These are phyloP conservation scores for Lithodes maja DNA, from an alignment of 2,888 invertebrate species.

Conservation along the genomic window DNA sequence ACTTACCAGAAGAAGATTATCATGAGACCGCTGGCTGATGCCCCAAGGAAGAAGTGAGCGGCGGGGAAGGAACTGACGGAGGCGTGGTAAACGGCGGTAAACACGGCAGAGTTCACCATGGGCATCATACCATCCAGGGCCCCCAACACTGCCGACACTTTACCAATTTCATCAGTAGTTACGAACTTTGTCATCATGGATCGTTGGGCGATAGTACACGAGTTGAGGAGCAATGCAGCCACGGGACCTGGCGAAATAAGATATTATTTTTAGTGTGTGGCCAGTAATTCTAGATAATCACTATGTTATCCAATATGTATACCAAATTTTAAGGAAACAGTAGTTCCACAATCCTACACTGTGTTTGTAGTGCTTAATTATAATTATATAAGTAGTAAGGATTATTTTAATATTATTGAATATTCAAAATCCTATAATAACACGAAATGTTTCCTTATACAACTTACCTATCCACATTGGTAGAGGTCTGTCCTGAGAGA, in stretches of 20 bases:
- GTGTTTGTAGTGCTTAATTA: too few species aligned
- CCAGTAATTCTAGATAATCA: too few species aligned
- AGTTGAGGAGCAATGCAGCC: constrained; percentile 61
- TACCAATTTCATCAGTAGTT: constrained; percentile 65
- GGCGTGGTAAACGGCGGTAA: constrained; percentile 66
- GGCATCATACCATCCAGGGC: constrained; percentile 70
- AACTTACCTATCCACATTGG: constrained; percentile 68
- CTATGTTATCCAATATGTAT: too few species aligned
- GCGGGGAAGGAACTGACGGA: constrained; percentile 65
- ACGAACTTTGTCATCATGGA: constrained; percentile 69
- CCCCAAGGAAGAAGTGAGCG: constrained; percentile 67
- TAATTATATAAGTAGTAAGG: too few species aligned
- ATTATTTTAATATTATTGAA: too few species aligned
- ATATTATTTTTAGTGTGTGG: not conserved
- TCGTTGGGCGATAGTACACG: constrained; percentile 65
- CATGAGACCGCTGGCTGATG: constrained; percentile 50
- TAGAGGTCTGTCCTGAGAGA: constrained; percentile 42
- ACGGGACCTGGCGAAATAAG: constrained; percentile 44
- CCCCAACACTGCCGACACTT: constrained; percentile 68
- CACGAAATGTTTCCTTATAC: too few species aligned
- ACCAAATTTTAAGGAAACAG: too few species aligned
- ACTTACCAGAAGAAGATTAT: constrained; percentile 64
- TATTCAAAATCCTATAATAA: too few species aligned
- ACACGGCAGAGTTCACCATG: constrained; percentile 66
- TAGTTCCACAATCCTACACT: too few species aligned